phyloP scores from a whole-genome alignment of 1,140 invertebrate species.

The Cydia pomonella region DNA sequence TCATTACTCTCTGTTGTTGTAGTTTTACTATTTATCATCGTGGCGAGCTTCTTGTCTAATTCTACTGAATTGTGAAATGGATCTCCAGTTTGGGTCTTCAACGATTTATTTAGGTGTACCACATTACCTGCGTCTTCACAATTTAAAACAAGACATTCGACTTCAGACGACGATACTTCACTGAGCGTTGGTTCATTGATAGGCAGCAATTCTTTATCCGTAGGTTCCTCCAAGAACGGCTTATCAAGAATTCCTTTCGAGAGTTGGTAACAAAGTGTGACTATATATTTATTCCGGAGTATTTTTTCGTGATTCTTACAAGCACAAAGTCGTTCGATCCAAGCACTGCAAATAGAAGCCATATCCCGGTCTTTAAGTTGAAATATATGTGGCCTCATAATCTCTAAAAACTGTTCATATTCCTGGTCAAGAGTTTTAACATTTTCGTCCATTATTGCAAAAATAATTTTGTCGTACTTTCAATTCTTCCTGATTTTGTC shows the following conservation, averaged over 20 bases:
- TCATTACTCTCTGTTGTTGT: not conserved
- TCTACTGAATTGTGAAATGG: not conserved
- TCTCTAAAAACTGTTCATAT: constrained; percentile 66
- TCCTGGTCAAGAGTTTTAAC: constrained; percentile 57
- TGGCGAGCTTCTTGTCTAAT: not conserved
- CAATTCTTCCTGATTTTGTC: not conserved
- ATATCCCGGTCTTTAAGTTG: constrained; percentile 54
- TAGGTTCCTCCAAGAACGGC: constrained; percentile 57
- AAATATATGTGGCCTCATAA: constrained; percentile 60
- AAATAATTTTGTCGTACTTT: not conserved
- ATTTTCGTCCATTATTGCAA: constrained; percentile 56
- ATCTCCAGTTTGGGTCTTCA: not conserved
- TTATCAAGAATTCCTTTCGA: constrained; percentile 59
- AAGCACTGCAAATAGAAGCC: constrained; percentile 61
- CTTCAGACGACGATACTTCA: constrained; percentile 55
- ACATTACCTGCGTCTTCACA: constrained; percentile 46
- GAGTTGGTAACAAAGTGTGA: constrained; percentile 63
- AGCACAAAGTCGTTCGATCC: constrained; percentile 63
- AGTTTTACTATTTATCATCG: not conserved
- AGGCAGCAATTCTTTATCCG: constrained; percentile 39
- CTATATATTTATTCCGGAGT: constrained; percentile 66
- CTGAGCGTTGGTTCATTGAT: constrained; percentile 48
- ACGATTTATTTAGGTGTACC: constrained; percentile 27
- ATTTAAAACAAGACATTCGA: constrained; percentile 56
- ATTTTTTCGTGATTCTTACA: constrained; percentile 57